Percentiles rank a stretch among this genome's conserved stretches.
phyloP scores from a whole-genome alignment of 2,888 invertebrate genomes.

The Trichogramma dendrolimi region DNA sequence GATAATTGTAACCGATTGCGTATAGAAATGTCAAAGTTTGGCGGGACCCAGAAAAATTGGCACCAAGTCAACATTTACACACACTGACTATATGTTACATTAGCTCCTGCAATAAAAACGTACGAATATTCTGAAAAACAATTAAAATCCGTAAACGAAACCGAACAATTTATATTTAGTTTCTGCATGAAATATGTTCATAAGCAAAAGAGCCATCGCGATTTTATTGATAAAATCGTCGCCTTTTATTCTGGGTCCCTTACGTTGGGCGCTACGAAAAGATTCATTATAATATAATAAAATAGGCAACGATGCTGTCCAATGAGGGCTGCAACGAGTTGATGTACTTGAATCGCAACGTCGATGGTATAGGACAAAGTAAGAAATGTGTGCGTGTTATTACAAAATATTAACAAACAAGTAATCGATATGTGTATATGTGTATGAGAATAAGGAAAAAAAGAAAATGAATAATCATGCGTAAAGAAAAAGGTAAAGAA shows the following conservation, averaged over 20 bases:
- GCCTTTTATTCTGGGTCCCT: too few relatives aligned
- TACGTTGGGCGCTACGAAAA: too few relatives aligned
- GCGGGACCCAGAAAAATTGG: constrained; percentile 38
- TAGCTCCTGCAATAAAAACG: constrained; percentile 36
- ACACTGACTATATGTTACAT: constrained; percentile 40
- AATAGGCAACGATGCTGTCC: too few relatives aligned
- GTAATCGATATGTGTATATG: constrained; percentile 20
- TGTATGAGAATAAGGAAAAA: constrained; percentile 19
- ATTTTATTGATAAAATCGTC: too few relatives aligned
- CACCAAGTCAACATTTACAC: constrained; percentile 21
- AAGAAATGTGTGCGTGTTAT: constrained; percentile 7
- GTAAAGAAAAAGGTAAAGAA: constrained; percentile 19
- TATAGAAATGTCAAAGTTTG: constrained; percentile 50
- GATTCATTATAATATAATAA: too few relatives aligned
- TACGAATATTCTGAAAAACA: not conserved
- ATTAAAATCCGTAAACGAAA: too few relatives aligned
- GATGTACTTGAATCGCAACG: too few relatives aligned
- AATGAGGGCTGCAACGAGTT: too few relatives aligned
- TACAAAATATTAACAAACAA: constrained; percentile 13
- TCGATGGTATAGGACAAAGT: too few relatives aligned
- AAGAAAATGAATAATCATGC: constrained; percentile 25
- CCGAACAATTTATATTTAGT: too few relatives aligned
- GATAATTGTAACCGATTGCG: constrained; percentile 51
- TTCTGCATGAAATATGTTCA: too few relatives aligned
- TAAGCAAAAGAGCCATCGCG: too few relatives aligned